Evolutionary conservation across 2,888 invertebrate species (phyloP), one percentile per base, ranked within the genome.

Genomic region (Himalopsyche japonica): DNA sequence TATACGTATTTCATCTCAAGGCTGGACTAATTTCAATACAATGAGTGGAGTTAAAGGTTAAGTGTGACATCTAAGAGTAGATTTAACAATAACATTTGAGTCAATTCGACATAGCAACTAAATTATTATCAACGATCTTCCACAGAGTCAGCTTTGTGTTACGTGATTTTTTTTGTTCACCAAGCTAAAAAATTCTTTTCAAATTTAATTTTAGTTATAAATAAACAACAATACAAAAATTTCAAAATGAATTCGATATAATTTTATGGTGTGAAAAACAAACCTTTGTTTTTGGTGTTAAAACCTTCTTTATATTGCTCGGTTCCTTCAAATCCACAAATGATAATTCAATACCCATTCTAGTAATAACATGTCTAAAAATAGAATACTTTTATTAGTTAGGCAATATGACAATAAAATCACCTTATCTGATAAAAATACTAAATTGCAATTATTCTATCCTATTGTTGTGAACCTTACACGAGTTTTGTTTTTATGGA

Each of bases 211-310:
- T 43, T 1, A 43, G 43, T 3, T 43, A 43, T 43, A 15, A 43
- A 43, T 15, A 43, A 8, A 43, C 37, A 43, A 37, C 7, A 37
- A 43, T 43, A 15, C 15, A 43, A 43, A 43, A 43, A 43, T 15
- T 7, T 43, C 15, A 15, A 43, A 43, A 2, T 15, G 43, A 43
- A 43, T 43, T 43, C 43, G 15, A 37, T 8, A 37, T 37, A 8
- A 37, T 5, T 37, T 37, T 37, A 37, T 37, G 1, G 37, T 37
- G 10, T 37, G 37, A 47, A 79, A 32, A 18, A 57, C 87, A 89
- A 89, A 97, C 97, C 94, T 97, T 98, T 5, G 98, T 99, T 88
- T 97, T 97, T 15, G 95, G 92, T 90, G 94, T 94, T 86, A 99
- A 92, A 2, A 95, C 94, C 70, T 93, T 92, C 87, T 94, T 92